These are phyloP conservation scores for Tolypeutes matacus DNA, from an alignment of 2,797 vertebrate species.

Conservation along the genomic window DNA sequence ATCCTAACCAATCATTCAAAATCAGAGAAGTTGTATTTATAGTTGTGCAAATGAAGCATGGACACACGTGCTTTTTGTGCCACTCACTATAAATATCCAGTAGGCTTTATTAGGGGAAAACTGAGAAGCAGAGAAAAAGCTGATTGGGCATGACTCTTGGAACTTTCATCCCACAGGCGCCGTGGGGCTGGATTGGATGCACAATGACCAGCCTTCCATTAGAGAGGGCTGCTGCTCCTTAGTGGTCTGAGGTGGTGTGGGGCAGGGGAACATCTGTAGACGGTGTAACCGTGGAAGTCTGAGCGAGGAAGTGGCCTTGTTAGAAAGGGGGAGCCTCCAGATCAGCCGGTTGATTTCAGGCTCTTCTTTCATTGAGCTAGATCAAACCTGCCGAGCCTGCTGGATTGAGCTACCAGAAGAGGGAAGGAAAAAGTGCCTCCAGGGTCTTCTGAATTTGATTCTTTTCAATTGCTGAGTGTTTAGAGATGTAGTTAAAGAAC, in stretches of 20 bases:
- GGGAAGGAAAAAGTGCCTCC: background rate
- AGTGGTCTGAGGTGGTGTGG: background rate
- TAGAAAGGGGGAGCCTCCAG: background rate
- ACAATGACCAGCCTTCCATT: background rate
- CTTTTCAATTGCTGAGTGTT: background rate
- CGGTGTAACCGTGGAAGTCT: background rate
- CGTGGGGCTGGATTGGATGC: background rate
- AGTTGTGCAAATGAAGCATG: background rate
- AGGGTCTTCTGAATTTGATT: conserved; percentile 6
- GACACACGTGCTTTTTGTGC: background rate
- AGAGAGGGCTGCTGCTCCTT: background rate
- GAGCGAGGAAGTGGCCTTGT: background rate
- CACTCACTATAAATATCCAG: background rate
- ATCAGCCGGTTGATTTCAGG: background rate
- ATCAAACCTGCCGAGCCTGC: background rate
- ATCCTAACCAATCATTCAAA: background rate
- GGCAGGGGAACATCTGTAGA: background rate
- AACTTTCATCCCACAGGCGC: background rate
- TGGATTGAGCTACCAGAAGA: background rate
- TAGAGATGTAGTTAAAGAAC: background rate
- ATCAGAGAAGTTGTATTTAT: background rate
- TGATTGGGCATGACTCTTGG: background rate
- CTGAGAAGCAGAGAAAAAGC: background rate
- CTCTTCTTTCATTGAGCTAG: background rate
- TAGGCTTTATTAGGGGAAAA: background rate